Base-by-base conservation (phyloP, 2,113 vertebrate genomes). In the Tetraodon nigroviridis region DNA sequence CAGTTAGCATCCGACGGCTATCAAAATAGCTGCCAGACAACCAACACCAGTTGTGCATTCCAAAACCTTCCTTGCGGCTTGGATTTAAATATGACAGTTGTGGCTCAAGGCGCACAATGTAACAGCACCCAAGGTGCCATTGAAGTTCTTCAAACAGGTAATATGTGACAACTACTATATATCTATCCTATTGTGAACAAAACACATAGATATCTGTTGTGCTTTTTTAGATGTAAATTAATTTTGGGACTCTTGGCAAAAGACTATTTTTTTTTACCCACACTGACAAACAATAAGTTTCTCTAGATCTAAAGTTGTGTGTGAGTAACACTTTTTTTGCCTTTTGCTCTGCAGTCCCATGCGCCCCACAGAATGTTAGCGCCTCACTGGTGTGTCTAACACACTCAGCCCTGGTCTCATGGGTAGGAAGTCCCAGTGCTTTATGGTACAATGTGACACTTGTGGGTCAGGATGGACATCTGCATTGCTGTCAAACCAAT, bases 21-120 rank as follows among this genome's bases (percentile, higher is more conserved):
- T 67, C 51, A 18, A 15, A 54, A 79, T 0, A 72, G 29, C 64
- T 86, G 78, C 72, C 52, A 42, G 7, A 84, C 75, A 0, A 52
- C 67, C 57, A 53, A 77, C 5, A 82, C 78, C 20, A 81, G 15
- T 7, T 86, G 86, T 45, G 14, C 24, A 13, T 64, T 86, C 32
- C 44, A 71, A 41, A 68, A 63, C 56, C 73, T 90, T 54, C 80
- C 76, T n/a, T 90, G 89, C 60, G 85, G 86, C 19, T 62, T 82
- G 70, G 58, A 67, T 53, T 74, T 89, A 15, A 78, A 60, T 27
- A 6, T 88, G 19, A 79, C 71, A 0, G 79, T 90, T 8, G 53
- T 61, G 20, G 84, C 78, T 60, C 51, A 70, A 24, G 79, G 76
- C 20, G n/a, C 13, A 0, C 49, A 61, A 40, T 88, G 89, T 69